Percentiles rank a stretch among this genome's conserved stretches.
These are phyloP conservation scores for Streptopelia turtur DNA, from an alignment of 2,797 vertebrate species.

Conservation along the genomic window DNA sequence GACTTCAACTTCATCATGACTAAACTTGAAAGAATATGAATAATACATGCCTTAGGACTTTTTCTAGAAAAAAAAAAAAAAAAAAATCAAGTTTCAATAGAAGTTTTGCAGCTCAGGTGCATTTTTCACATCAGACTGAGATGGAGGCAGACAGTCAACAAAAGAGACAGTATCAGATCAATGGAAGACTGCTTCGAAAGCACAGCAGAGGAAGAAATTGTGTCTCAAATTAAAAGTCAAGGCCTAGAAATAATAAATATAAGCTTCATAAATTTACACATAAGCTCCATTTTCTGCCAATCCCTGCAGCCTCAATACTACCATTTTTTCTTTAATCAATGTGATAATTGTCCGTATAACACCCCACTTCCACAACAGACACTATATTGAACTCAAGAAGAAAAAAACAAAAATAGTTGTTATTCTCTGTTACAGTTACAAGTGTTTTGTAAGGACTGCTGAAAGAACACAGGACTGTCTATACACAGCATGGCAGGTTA, in stretches of 20 bases:
- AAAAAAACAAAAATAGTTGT: not conserved
- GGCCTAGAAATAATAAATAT: not conserved
- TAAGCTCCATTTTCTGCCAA: not conserved
- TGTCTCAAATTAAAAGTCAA: not conserved
- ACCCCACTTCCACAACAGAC: not conserved
- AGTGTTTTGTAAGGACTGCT: not conserved
- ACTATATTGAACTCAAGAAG: fast-evolving
- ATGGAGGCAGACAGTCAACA: not conserved
- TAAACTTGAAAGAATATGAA: not conserved
- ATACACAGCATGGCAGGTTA: not conserved
- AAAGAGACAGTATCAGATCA: not conserved
- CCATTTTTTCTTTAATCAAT: not conserved
- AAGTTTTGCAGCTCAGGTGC: not conserved
- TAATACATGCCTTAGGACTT: not conserved
- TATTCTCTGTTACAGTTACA: not conserved
- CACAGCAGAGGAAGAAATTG: not conserved
- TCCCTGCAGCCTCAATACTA: not conserved
- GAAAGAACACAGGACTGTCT: not conserved
- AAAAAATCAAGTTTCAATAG: not conserved
- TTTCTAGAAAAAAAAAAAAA: not conserved
- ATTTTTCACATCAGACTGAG: not conserved
- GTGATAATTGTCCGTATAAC: not conserved
- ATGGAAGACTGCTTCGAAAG: not conserved
- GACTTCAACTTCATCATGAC: not conserved
- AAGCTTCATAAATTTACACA: not conserved